Evolutionary conservation across 2,888 invertebrate genomes (phyloP).

Genomic region (Leptinotarsa tumamoca): DNA sequence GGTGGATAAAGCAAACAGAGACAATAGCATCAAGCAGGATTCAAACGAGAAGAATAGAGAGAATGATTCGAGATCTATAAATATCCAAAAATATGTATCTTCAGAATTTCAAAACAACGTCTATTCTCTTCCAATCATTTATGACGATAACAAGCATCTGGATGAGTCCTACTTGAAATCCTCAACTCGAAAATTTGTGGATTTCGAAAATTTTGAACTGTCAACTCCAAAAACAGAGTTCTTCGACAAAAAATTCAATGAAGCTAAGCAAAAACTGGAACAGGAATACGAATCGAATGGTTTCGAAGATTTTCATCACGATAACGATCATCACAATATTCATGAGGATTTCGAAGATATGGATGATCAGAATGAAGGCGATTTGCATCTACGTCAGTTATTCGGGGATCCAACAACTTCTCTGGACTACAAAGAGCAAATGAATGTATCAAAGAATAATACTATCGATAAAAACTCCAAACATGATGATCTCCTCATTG

Average conservation of each 20-base stretch:
- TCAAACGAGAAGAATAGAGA: slow-evolving; percentile 32
- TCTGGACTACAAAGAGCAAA: slow-evolving; percentile 55
- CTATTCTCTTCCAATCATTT: slow-evolving; percentile 68
- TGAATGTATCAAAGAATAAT: slow-evolving; percentile 56
- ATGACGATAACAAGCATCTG: slow-evolving; percentile 62
- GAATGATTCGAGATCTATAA: slow-evolving; percentile 59
- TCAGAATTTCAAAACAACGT: slow-evolving; percentile 69
- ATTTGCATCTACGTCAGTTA: slow-evolving; percentile 46
- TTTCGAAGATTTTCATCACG: not conserved
- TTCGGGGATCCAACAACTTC: slow-evolving; percentile 52
- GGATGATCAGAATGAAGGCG: slow-evolving; percentile 44
- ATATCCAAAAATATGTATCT: slow-evolving; percentile 67
- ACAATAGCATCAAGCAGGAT: slow-evolving; percentile 32
- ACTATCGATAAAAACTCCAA: slow-evolving; percentile 55
- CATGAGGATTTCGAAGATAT: slow-evolving; percentile 41
- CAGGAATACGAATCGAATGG: slow-evolving; percentile 64
- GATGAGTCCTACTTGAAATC: slow-evolving; percentile 48
- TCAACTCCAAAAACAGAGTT: slow-evolving; percentile 71
- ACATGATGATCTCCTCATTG: slow-evolving; percentile 61
- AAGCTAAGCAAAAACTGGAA: slow-evolving; percentile 70
- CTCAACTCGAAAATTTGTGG: slow-evolving; percentile 33
- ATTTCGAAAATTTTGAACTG: slow-evolving; percentile 53
- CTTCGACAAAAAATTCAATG: slow-evolving; percentile 70
- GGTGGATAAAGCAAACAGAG: slow-evolving; percentile 33
- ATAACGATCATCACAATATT: slow-evolving; percentile 30